Evolutionary conservation across 2,888 invertebrate species (phyloP).

Genomic region (Eugnorisma glareosa): DNA sequence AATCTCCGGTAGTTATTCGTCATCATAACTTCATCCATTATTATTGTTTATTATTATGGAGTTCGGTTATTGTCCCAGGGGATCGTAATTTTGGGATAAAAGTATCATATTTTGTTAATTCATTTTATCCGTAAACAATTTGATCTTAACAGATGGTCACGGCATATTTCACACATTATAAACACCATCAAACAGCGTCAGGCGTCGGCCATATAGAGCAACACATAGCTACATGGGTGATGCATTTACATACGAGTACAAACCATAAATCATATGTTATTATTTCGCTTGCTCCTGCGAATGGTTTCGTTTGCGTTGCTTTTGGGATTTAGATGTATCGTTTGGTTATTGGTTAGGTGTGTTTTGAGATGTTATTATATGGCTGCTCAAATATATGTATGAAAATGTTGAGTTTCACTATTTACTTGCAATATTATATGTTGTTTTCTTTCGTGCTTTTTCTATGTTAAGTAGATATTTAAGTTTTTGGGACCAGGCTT

Average conservation of each 20-base stretch:
- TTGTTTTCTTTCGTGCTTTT: background rate
- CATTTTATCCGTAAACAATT: background rate
- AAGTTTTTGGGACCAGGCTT: background rate
- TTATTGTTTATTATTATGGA: too few relatives aligned
- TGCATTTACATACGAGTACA: conserved; percentile 44
- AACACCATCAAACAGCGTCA: conserved; percentile 3
- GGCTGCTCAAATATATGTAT: background rate
- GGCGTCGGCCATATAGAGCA: conserved; percentile 34
- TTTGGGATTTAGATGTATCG: conserved; percentile 47
- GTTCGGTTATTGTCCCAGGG: background rate
- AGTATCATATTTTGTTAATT: background rate
- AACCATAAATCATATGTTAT: conserved; percentile 64
- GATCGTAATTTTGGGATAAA: background rate
- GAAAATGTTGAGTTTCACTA: background rate
- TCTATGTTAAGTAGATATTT: background rate
- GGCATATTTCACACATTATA: conserved; percentile 23
- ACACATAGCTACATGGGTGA: conserved; percentile 7
- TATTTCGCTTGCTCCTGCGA: conserved; percentile 29
- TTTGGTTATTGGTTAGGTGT: conserved; percentile 32
- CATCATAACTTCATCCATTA: too few relatives aligned
- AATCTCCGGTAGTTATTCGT: too few relatives aligned
- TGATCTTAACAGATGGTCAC: background rate
- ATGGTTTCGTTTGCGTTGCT: conserved; percentile 35
- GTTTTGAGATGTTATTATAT: background rate
- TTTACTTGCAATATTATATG: background rate